Conservation (phyloP, 2,888 invertebrate species). For the Girardia tigrina region DNA sequence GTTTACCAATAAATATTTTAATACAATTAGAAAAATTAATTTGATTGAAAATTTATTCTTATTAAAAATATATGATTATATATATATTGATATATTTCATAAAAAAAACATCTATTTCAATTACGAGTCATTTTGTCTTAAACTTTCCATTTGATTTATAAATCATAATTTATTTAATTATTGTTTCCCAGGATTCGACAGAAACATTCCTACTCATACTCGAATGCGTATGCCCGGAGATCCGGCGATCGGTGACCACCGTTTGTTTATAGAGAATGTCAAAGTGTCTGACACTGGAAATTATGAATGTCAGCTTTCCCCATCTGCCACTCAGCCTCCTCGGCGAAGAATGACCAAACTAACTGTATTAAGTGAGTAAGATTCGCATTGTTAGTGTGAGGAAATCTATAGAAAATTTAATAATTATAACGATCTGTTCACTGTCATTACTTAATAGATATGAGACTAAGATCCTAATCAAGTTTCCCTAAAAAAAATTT, state of each 20-base stretch:
- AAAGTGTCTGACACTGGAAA: conserved; percentile 17
- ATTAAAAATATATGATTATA: too few relatives aligned
- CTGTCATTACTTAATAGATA: neutral
- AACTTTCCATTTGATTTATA: too few relatives aligned
- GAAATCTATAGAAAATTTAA: neutral
- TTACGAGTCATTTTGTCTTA: too few relatives aligned
- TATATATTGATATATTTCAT: too few relatives aligned
- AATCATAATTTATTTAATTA: neutral
- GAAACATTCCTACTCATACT: conserved; percentile 25
- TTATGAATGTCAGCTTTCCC: conserved; percentile 32
- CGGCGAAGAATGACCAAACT: conserved; percentile 29
- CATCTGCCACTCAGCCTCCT: neutral
- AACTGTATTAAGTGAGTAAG: neutral
- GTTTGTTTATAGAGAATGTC: conserved; percentile 16
- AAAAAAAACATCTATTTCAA: too few relatives aligned
- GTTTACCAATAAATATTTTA: too few relatives aligned
- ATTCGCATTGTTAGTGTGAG: neutral
- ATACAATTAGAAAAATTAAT: too few relatives aligned
- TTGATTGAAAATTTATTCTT: too few relatives aligned
- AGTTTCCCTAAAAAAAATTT: neutral
- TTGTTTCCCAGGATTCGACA: conserved; percentile 25
- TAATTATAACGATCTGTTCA: neutral
- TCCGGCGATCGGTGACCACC: neutral
- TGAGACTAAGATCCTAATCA: neutral
- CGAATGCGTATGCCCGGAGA: conserved; percentile 25